Conservation (phyloP, 2,113 vertebrate genomes). For the Percopsis transmontana region DNA sequence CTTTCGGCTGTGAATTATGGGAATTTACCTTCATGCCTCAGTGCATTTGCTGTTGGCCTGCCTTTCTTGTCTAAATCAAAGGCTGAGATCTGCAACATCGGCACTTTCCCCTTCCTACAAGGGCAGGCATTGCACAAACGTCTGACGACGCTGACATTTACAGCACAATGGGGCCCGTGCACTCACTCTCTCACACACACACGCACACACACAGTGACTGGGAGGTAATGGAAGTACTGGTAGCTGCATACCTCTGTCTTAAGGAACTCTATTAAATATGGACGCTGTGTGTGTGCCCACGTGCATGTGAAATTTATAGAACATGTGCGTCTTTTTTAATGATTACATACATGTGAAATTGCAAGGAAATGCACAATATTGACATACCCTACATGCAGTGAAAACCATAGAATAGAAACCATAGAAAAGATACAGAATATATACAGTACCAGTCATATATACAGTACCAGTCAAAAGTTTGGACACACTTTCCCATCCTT, state of each 20-base stretch:
- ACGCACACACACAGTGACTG: background rate
- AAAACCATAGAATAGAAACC: too few relatives aligned
- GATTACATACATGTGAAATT: background rate
- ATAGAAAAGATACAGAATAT: too few relatives aligned
- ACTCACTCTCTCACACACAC: slow-evolving; percentile 21
- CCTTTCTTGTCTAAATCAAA: slow-evolving; percentile 94
- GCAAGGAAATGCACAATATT: background rate
- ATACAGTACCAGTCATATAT: background rate
- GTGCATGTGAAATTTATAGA: background rate
- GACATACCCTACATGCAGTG: background rate
- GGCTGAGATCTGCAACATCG: slow-evolving; percentile 86
- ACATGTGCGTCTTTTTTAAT: background rate
- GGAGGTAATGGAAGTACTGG: too few relatives aligned
- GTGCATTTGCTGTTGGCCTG: slow-evolving; percentile 82
- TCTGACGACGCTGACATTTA: slow-evolving; percentile 80
- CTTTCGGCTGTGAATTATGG: slow-evolving; percentile 96
- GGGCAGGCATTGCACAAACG: slow-evolving; percentile 73
- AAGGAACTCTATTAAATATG: background rate
- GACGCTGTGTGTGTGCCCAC: background rate
- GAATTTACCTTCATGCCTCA: slow-evolving; percentile 97
- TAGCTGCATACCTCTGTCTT: too few relatives aligned
- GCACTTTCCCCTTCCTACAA: slow-evolving; percentile 89
- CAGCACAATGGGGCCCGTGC: slow-evolving; percentile 44
- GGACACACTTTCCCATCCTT: slow-evolving; percentile 11
- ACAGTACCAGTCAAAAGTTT: slow-evolving; percentile 24